A percentile compares a stretch with the other conserved stretches of the same genome.
These are phyloP conservation scores for Drosophila neoperkinsi DNA, from an alignment of 2,888 invertebrate genomes.

Conservation along the genomic window DNA sequence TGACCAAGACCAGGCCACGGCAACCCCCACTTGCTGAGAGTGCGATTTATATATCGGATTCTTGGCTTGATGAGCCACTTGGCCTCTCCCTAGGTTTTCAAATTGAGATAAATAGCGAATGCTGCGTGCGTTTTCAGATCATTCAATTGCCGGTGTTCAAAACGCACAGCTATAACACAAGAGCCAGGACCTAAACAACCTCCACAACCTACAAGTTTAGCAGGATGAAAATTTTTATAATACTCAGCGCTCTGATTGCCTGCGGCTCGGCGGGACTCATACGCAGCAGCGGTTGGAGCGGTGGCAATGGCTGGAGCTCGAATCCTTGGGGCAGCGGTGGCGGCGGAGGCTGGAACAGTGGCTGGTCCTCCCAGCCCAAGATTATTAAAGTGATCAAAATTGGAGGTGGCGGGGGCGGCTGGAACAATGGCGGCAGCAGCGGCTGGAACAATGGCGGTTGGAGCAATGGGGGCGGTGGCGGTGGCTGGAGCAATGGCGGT, in stretches of 20 bases:
- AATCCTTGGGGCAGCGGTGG: slow-evolving; percentile 55
- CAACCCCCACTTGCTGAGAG: slow-evolving; percentile 41
- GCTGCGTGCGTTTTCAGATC: slow-evolving; percentile 58
- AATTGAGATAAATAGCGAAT: slow-evolving; percentile 63
- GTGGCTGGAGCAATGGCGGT: slow-evolving; percentile 37
- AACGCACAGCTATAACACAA: slow-evolving; percentile 18
- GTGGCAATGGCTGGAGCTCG: slow-evolving; percentile 27
- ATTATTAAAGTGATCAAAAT: slow-evolving; percentile 57
- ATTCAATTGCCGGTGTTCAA: slow-evolving; percentile 65
- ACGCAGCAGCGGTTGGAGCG: slow-evolving; percentile 32
- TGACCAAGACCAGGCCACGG: slow-evolving; percentile 44
- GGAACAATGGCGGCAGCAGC: slow-evolving; percentile 33
- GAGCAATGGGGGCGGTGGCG: slow-evolving; percentile 25
- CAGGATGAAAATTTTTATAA: slow-evolving; percentile 74
- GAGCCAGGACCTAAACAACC: slow-evolving; percentile 7
- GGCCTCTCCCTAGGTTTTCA: slow-evolving; percentile 24
- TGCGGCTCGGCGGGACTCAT: slow-evolving; percentile 58
- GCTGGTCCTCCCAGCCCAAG: slow-evolving; percentile 63
- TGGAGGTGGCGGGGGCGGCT: slow-evolving; percentile 24
- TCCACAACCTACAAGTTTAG: background rate
- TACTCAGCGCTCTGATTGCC: slow-evolving; percentile 72
- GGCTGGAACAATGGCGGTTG: slow-evolving; percentile 45
- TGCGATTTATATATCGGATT: slow-evolving; percentile 76
- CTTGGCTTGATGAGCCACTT: slow-evolving; percentile 50
- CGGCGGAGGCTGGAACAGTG: slow-evolving; percentile 51